Evolutionary conservation across 2,797 vertebrate species (phyloP), one percentile per base, ranked within the genome.

Genomic region (Macropus fuliginosus): DNA sequence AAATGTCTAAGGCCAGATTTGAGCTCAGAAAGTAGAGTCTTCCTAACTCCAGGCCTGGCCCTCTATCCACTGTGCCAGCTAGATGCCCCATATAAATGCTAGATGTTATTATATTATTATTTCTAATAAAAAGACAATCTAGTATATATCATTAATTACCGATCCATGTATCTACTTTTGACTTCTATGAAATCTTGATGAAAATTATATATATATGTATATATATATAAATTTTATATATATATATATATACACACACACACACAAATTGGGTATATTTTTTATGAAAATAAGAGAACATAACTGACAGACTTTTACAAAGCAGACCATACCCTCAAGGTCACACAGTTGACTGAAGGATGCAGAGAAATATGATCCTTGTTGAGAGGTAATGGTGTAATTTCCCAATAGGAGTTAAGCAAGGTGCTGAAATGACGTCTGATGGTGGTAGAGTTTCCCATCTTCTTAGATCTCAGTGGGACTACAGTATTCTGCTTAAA

Each of bases 401-500:
- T 46, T 81, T 46, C n/a, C 18, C 21, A 81, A 81, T 46, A 46
- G 40, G 8, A 81, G 18, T 24, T 40, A 81, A 40, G n/a, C n/a
- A 81, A 81, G 1, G n/a, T 21, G n/a, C 66, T 81, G 46, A 40
- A 46, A 81, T 46, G 59, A 66, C 34, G 31, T 66, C 31, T 0
- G 13, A n/a, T 66, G 18, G 2, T 74, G 62, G 5, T 74, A n/a
- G 14, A 66, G 16, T 12, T 74, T 74, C 34, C 62, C 5, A 74
- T 46, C 54, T 90, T 16, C 89, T 34, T 18, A 5, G 55, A 54
- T 91, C 62, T 95, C 91, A 56, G 52, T 29, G 40, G 40, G 54
- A 46, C 92, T 52, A 55, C 81, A 18, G 54, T n/a, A 24, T 90
- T 94, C 93, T 55, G 91, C 90, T 90, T 93, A 50, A 74, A 90